These are phyloP conservation scores for Drosophila albomicans DNA, from an alignment of 1,140 invertebrate genomes.

Conservation along the genomic window DNA sequence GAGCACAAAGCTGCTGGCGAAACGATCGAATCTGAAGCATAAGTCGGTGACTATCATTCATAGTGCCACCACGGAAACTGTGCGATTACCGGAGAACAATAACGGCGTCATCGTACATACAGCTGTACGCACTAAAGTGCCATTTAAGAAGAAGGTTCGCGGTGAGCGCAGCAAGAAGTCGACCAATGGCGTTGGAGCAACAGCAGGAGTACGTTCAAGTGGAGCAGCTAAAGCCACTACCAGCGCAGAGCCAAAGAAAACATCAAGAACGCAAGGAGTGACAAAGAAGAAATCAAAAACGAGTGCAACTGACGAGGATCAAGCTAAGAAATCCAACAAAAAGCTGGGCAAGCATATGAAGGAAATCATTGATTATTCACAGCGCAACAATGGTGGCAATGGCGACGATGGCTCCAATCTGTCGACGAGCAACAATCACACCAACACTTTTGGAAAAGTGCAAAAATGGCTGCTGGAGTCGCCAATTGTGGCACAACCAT, in stretches of 20 bases:
- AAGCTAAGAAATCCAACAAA: conserved; percentile 79
- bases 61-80: conserved; percentile 93
- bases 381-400: conserved; percentile 68
- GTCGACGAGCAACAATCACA: conserved; percentile 87
- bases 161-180: conserved; percentile 87
- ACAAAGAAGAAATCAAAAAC: conserved; percentile 70
- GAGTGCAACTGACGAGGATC: conserved; percentile 66
- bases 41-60: conserved; percentile 94
- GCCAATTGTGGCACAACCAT: conserved; percentile 84
- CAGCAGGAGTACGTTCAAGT: conserved; percentile 21
- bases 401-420: conserved; percentile 81
- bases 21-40: conserved; percentile 90
- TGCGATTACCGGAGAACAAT: conserved; percentile 90
- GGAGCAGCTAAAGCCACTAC: conserved; percentile 41
- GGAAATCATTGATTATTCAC: conserved; percentile 91
- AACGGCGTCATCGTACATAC: conserved; percentile 91
- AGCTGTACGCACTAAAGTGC: conserved; percentile 90
- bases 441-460: conserved; percentile 92
- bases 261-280: conserved; percentile 48
- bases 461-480: conserved; percentile 93
- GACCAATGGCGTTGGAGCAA: conserved; percentile 20
- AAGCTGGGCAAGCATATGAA: conserved; percentile 87
- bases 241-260: conserved; percentile 61
- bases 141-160: conserved; percentile 90
- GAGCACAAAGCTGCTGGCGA: conserved; percentile 91